Percentiles rank a stretch among this genome's conserved stretches.
Evolutionary conservation across 1,140 invertebrate species (phyloP).

Genomic region (Mya arenaria): DNA sequence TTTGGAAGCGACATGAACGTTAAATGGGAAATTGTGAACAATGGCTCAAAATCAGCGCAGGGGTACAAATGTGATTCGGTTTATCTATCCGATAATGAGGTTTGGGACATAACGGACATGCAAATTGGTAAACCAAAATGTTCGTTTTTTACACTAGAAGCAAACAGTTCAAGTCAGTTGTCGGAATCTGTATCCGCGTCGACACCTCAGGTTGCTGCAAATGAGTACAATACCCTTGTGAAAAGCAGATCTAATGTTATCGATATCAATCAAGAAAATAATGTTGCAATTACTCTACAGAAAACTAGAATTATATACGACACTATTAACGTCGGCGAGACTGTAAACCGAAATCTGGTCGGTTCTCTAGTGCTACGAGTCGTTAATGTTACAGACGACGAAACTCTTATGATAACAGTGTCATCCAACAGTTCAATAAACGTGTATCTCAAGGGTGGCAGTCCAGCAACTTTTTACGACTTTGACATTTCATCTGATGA

Average conservation of each 20-base stretch:
- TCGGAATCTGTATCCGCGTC: neutral
- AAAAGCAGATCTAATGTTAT: constrained; percentile 22
- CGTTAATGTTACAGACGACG: neutral
- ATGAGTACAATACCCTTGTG: neutral
- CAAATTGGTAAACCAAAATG: neutral
- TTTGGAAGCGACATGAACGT: constrained; percentile 1
- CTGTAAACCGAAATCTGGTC: neutral
- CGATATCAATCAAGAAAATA: constrained; percentile 16
- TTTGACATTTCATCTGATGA: constrained; percentile 10
- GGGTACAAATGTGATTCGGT: constrained; percentile 40
- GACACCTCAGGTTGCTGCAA: neutral
- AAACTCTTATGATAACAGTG: constrained; percentile 18
- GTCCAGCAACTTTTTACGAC: constrained; percentile 21
- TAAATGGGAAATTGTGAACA: constrained; percentile 6
- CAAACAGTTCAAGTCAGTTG: neutral
- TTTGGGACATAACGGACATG: constrained; percentile 9
- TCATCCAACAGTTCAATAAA: neutral
- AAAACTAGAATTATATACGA: neutral
- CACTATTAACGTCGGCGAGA: neutral
- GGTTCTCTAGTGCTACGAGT: neutral
- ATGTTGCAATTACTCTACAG: neutral
- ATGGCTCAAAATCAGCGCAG: neutral
- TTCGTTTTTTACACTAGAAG: neutral
- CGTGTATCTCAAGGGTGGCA: neutral
- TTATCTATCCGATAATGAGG: constrained; percentile 11